Base-by-base conservation (phyloP, 2,888 invertebrate species). In the Hedychridium roseum region DNA sequence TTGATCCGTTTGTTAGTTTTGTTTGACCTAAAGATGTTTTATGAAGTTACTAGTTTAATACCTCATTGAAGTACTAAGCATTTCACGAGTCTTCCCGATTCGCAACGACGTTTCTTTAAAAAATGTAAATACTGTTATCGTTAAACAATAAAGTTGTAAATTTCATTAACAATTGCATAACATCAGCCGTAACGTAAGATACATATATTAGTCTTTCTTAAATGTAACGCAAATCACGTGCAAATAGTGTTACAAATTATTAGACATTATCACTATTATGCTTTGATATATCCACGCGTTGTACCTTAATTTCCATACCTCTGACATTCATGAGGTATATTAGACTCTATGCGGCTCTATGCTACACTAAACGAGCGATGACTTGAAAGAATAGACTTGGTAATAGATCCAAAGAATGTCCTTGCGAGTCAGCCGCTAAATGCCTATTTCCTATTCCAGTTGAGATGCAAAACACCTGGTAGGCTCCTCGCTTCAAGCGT, bases 381-480 rank as follows among this genome's bases (percentile, higher is more conserved):
- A n/a, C n/a, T n/a, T n/a, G n/a, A n/a, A 18, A 35, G 4, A 35
- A n/a, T 9, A 18, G 2, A 18, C 9, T 16, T 35, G 3, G n/a
- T 7, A 35, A 9, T 4, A 27, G 3, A 4, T 31, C 31, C 15
- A 7, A 9, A 31, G 15, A 2, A 7, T 44, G 54, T 45, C 64
- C 64, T 64, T 59, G 64, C 46, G 41, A 26, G 37, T 30, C 61
- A 66, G 54, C 58, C 62, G 64, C 43, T 56, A 65, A 71, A 64
- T 71, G 70, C 57, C 64, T 59, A 67, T 67, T 76, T 74, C 71
- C 73, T 74, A 69, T 69, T 71, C 55, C 63, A 66, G 66, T 72
- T 66, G 51, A 70, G 52, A 74, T 76, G 75, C 70, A 71, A 73
- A 78, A 54, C 44, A 57, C 50, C 54, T 56, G 54, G 52, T 52